phyloP scores from a whole-genome alignment of 2,888 invertebrate genomes.

The Zaprionus lineosus region DNA sequence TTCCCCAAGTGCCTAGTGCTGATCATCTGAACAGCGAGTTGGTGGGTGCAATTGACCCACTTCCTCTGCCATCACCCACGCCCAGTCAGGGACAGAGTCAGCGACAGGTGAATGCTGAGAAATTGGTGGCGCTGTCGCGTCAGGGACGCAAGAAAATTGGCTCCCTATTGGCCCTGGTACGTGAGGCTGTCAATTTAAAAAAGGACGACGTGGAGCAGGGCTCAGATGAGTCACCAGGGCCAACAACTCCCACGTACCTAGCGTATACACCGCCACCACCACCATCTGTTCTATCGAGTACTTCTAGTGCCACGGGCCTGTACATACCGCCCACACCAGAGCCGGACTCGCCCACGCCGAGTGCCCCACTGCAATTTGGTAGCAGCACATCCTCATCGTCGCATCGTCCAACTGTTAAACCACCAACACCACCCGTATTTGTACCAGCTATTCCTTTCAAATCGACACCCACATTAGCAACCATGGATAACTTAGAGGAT shows the following conservation, averaged over 20 bases:
- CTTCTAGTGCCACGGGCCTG: conserved; percentile 63
- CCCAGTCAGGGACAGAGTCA: conserved; percentile 54
- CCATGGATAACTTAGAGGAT: conserved; percentile 65
- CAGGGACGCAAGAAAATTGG: conserved; percentile 81
- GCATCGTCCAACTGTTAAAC: conserved; percentile 31
- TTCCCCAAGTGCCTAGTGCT: conserved; percentile 43
- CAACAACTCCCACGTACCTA: conserved; percentile 66
- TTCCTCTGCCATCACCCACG: conserved; percentile 55
- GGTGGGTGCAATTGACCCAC: conserved; percentile 15
- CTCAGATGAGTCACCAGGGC: conserved; percentile 65
- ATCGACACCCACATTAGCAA: conserved; percentile 53
- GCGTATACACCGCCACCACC: conserved; percentile 65
- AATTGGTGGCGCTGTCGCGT: conserved; percentile 75
- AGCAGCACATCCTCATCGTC: conserved; percentile 40
- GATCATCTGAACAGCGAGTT: conserved; percentile 46
- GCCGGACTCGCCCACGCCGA: conserved; percentile 56
- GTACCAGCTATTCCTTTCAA: conserved; percentile 3
- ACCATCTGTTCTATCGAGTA: conserved; percentile 53
- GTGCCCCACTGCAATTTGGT: conserved; percentile 54
- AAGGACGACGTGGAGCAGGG: conserved; percentile 67
- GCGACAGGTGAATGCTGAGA: conserved; percentile 62
- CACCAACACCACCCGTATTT: conserved; percentile 35
- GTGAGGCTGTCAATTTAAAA: conserved; percentile 81
- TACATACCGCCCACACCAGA: conserved; percentile 77
- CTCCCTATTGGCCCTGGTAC: conserved; percentile 79